Evolutionary conservation across 2,113 vertebrate species (phyloP).

Genomic region (Sander lucioperca): DNA sequence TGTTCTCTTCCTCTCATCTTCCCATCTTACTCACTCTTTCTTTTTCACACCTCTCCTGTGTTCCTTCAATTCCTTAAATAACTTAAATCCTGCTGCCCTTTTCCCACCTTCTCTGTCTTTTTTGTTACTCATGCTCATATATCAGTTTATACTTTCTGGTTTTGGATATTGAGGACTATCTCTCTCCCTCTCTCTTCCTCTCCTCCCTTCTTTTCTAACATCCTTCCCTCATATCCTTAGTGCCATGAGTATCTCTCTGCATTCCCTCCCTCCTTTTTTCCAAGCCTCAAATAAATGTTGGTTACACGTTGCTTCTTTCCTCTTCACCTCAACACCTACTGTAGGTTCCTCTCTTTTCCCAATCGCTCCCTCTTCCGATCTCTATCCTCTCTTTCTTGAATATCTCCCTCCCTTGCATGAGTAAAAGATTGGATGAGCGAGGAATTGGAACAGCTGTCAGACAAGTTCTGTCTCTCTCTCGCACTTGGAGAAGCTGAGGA

Average conservation of each 20-base stretch:
- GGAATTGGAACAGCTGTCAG: slow-evolving; percentile 43
- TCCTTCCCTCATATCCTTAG: not conserved
- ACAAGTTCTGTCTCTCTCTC: slow-evolving; percentile 3
- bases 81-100: not conserved
- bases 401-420: slow-evolving; percentile 13
- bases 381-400: slow-evolving; percentile 5
- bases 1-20: not conserved
- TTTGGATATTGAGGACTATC: not conserved
- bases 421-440: slow-evolving; percentile 24
- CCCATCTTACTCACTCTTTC: not conserved
- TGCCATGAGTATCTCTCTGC: not conserved
- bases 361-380: not conserved
- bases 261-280: not conserved
- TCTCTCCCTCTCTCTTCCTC: not conserved
- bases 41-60: not conserved
- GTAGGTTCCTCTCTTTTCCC: not conserved
- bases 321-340: not conserved
- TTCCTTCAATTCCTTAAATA: slow-evolving; percentile 8
- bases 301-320: not conserved
- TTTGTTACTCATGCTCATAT: not conserved
- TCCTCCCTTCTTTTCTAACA: not conserved
- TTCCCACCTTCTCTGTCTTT: not conserved
- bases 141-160: not conserved
- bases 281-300: slow-evolving; percentile 19
- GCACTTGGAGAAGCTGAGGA: slow-evolving; percentile 42